Evolutionary conservation across 2,113 vertebrate genomes (phyloP), one percentile per base, ranked within the genome.

Genomic region (Grammomys dolichurus): DNA sequence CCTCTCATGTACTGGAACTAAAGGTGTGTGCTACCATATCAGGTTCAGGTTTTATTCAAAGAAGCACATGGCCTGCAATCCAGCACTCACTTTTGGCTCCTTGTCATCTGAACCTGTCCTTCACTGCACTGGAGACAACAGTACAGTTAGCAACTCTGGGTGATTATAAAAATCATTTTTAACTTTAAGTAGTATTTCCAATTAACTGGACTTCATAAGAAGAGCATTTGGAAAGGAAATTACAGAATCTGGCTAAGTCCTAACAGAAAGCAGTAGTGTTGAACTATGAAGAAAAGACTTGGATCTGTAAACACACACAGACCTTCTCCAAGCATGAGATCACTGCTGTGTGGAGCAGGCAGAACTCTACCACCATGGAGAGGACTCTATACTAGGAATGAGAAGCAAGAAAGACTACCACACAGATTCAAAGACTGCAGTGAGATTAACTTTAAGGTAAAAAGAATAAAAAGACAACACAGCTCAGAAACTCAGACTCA

Each of bases 401-500:
- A 67, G 19, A 19, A 43, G 56, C 7, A 81, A 63, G 12, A 86
- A 31, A 58, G 65, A 67, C 46, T n/a, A 36, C 43, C 43, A 80
- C 3, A 58, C 16, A 72, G 51, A 89, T 36, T 63, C 33, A 31
- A 63, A 58, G 51, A 99, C 98, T 99, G 99, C 99, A 99, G 99
- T 95, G 99, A 99, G 99, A 99, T 99, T 97, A 99, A 99, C 98
- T 99, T 99, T 97, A 99, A 99, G 98, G 99, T 99, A 13, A 51
- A 51, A 78, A 20, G 17, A 80, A 84, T 24, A 82, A 36, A 99
- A 99, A 99, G 99, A 99, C 99, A 63, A 99, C 99, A 91, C 99
- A 99, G 99, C 98, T 99, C 99, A 99, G 99, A 98, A 99, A 98
- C 98, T 99, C 31, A 99, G 98, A 99, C 31, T 7, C 99, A 99